Base-by-base conservation (phyloP, 2,888 invertebrate species). In the Orgyia antiqua region DNA sequence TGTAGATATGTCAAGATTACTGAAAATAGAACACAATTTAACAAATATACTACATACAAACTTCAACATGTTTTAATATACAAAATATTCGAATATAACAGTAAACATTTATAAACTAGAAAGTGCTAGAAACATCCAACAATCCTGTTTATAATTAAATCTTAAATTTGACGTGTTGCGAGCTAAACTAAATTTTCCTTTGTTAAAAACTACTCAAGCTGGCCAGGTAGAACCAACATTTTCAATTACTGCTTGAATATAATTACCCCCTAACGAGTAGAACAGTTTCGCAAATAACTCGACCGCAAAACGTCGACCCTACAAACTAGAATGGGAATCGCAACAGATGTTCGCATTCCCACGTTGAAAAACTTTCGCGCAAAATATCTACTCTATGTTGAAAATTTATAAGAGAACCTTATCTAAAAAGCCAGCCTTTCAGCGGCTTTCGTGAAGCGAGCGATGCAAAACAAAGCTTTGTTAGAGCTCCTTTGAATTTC, bases 401-500 rank as follows among this genome's bases (percentile, higher is more conserved):
- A 58, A 75, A 82, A 82, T 82, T 76, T 77, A 76, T 79, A 79
- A 76, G 75, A 70, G 76, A 69, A 68, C 76, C 73, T 80, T 82
- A 80, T 80, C 82, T 82, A 80, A 83, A 83, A 84, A 79, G 84
- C 69, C 75, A 73, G 78, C 75, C 72, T 82, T 82, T 83, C 80
- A 82, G 60, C 68, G 65, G 75, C 72, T 73, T 71, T 70, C 65
- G 70, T 56, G 55, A 62, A 71, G 72, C 73, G 71, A 65, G 74
- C 76, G 74, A 80, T 77, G 83, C 79, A 82, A 83, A 84, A 83
- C 80, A 84, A 84, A 80, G 83, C 83, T 80, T 84, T 83, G 83
- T 78, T 74, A 68, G 69, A 68, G 68, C 74, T 75, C 74, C 83
- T 86, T 84, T 86, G 82, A 83, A 83, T 82, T 86, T 86, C 56